phyloP scores from a whole-genome alignment of 1,140 invertebrate species.

The Tribolium castaneum region DNA sequence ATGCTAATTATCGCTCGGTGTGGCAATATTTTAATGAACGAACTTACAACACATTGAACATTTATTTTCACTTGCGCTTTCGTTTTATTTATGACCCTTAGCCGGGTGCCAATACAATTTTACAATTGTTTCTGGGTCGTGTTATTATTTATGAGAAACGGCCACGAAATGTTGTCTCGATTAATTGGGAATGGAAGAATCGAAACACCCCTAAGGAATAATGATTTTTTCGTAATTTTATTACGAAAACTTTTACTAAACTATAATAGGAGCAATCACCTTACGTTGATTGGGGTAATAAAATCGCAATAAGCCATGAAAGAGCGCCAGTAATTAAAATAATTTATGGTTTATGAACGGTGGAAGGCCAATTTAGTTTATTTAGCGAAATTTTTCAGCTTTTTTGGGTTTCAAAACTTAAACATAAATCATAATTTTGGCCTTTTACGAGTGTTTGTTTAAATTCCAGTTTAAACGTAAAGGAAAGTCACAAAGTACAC shows the following conservation, averaged over 20 bases:
- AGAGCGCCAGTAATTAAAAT: too few species aligned
- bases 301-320: neutral
- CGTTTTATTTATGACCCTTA: conserved; percentile 14
- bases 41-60: neutral
- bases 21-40: conserved; percentile 1
- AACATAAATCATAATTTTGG: neutral
- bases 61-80: conserved; percentile 19
- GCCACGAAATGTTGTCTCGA: neutral
- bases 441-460: neutral
- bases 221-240: neutral
- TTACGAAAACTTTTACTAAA: neutral
- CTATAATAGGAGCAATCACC: too few species aligned
- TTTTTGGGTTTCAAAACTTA: neutral
- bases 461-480: neutral
- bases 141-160: too few species aligned
- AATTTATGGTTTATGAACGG: too few species aligned
- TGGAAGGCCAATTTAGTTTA: too few species aligned
- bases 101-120: neutral
- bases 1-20: neutral
- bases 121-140: conserved; percentile 4
- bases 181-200: neutral
- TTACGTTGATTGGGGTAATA: neutral
- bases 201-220: neutral
- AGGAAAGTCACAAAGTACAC: neutral
- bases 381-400: neutral